Conservation (phyloP, 2,113 vertebrate genomes). For the Mirounga angustirostris region DNA sequence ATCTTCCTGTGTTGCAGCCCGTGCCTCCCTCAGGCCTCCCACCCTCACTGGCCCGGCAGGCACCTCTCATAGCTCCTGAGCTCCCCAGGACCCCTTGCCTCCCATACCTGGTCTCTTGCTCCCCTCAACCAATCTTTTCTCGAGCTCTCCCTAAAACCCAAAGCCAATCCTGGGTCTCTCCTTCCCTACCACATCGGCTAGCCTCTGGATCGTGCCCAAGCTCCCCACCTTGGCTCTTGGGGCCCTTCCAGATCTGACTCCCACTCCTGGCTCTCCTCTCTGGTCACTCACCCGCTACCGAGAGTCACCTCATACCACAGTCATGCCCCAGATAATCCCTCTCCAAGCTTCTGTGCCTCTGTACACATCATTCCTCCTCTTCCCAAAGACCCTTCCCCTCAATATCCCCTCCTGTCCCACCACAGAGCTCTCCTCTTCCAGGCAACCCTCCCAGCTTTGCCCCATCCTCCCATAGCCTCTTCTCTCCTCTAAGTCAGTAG, state of each 20-base stretch:
- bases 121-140: background rate
- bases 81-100: background rate
- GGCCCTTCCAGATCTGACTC: background rate
- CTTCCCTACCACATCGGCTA: too few species aligned
- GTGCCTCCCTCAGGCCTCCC: background rate
- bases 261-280: background rate
- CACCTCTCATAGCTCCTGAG: background rate
- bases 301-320: background rate
- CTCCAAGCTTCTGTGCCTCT: background rate
- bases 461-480: background rate
- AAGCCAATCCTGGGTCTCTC: background rate
- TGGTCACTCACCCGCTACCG: background rate
- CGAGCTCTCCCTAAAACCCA: background rate
- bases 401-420: background rate
- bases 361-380: background rate
- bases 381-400: background rate
- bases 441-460: background rate
- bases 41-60: background rate
- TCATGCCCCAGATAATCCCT: background rate
- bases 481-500: background rate
- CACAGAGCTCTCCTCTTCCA: background rate
- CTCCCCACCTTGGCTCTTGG: background rate
- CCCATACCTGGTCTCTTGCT: too few species aligned
- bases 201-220: background rate
- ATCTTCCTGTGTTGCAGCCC: background rate